Base-by-base conservation (phyloP, 2,888 invertebrate genomes). In the Habroteleia sp. region DNA sequence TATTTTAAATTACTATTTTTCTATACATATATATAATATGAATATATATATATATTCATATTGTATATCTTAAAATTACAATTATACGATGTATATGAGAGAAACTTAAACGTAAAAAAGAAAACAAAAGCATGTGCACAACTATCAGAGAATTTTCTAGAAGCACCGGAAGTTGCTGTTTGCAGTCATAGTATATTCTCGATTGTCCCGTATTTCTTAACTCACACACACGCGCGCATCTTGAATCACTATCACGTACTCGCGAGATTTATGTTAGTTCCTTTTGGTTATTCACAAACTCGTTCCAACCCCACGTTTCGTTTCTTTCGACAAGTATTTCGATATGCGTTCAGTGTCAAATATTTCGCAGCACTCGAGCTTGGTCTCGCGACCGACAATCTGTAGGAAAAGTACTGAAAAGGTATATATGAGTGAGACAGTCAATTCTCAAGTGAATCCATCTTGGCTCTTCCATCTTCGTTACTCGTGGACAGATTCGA, bases 401-500 rank as follows among this genome's bases (percentile, higher is more conserved):
- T 79, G 77, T 79, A 78, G 77, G 80, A 77, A 80, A 78, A 74
- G 75, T 77, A 68, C 68, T 63, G 73, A 72, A 80, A 77, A 79
- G 74, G 66, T 71, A 69, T 54, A 65, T 13, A 44, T 13, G 44
- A 63, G 66, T 42, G 58, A 54, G 41, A 50, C 33, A 46, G 33
- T 10, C 60, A 25, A 52, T 54, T 33, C 62, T 41, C 56, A 27
- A 66, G 68, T 71, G 60, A 76, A 65, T 74, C 54, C 71, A 48
- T 52, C 58, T 63, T 46, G 52, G 54, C 54, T 73, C 46, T 41
- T 73, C 66, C 66, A 63, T 60, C 74, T 73, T 77, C 73, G 76
- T 77, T 77, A 79, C 71, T 77, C 73, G 79, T 73, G 76, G 77
- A 79, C 79, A 77, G 77, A 76, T 79, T 76, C 79, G 76, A 74